These are phyloP conservation scores for Chinchilla lanigera DNA, from an alignment of 2,113 vertebrate genomes.

Conservation along the genomic window DNA sequence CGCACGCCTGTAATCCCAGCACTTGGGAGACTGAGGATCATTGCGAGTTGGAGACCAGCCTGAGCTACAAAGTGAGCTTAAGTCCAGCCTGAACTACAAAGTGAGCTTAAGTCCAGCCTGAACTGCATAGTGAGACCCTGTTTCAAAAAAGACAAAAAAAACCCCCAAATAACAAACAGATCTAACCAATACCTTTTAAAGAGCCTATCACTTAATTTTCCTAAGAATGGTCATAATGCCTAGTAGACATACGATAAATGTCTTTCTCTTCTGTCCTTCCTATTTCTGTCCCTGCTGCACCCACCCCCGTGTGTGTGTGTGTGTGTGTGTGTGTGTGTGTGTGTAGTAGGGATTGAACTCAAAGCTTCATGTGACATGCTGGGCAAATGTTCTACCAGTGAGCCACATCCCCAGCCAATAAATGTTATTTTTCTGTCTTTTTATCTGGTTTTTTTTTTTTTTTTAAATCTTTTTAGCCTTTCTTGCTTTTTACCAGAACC, in stretches of 20 bases:
- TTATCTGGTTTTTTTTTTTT: too few relatives aligned
- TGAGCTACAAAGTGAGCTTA: too few relatives aligned
- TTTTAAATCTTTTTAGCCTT: too few relatives aligned
- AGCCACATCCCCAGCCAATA: background rate
- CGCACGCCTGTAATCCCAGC: too few relatives aligned
- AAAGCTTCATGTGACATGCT: background rate
- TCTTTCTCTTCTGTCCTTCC: background rate
- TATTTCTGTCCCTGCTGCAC: background rate
- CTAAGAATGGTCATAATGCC: background rate
- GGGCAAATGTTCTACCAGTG: background rate
- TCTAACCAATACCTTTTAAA: background rate
- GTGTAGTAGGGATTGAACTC: background rate
- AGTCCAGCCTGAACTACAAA: too few relatives aligned
- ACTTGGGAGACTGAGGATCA: too few relatives aligned
- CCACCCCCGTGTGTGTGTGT: background rate
- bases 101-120: too few relatives aligned
- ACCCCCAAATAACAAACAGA: background rate
- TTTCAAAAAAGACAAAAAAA: too few relatives aligned
- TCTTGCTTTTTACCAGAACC: slow-evolving; percentile 14
- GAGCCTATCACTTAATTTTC: slow-evolving; percentile 17
- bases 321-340: background rate
- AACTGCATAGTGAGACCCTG: too few relatives aligned
- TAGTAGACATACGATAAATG: background rate
- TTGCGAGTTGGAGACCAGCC: too few relatives aligned
- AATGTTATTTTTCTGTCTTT: slow-evolving; percentile 10